Percentiles rank a stretch among this genome's conserved stretches.
phyloP scores from a whole-genome alignment of 1,140 invertebrate species.

The Drepana arcuata region DNA sequence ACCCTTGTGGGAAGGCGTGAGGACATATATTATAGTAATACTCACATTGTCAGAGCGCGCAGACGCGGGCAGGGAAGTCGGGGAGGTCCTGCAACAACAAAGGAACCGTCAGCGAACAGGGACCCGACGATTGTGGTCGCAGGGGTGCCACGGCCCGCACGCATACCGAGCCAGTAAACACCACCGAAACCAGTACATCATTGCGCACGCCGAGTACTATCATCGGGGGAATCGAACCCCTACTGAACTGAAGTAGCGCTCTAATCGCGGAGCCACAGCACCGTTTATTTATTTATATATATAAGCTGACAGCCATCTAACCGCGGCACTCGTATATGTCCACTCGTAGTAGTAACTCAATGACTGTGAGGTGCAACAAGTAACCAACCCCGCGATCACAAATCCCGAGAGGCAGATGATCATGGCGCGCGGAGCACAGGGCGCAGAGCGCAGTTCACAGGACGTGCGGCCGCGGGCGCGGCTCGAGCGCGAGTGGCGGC shows the following conservation, averaged over 20 bases:
- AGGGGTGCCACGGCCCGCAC: neutral
- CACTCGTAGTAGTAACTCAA: too few species aligned
- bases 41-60: constrained; percentile 33
- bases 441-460: too few species aligned
- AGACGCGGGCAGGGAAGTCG: constrained; percentile 17
- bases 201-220: too few species aligned
- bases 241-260: too few species aligned
- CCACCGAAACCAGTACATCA: neutral
- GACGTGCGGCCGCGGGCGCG: neutral
- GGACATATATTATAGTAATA: constrained; percentile 3
- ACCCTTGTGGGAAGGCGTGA: neutral
- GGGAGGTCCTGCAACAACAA: constrained; percentile 36
- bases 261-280: too few species aligned
- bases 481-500: neutral
- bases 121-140: too few species aligned
- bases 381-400: constrained; percentile 65
- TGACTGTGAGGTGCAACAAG: too few species aligned
- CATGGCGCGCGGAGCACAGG: too few species aligned
- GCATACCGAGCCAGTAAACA: neutral
- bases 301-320: too few species aligned
- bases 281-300: too few species aligned
- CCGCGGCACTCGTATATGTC: too few species aligned
- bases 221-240: too few species aligned
- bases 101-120: neutral
- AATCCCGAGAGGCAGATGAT: constrained; percentile 69